A percentile compares a stretch with the other conserved stretches of the same genome.
phyloP scores from a whole-genome alignment of 2,113 vertebrate genomes.

The Taxidea taxus region DNA sequence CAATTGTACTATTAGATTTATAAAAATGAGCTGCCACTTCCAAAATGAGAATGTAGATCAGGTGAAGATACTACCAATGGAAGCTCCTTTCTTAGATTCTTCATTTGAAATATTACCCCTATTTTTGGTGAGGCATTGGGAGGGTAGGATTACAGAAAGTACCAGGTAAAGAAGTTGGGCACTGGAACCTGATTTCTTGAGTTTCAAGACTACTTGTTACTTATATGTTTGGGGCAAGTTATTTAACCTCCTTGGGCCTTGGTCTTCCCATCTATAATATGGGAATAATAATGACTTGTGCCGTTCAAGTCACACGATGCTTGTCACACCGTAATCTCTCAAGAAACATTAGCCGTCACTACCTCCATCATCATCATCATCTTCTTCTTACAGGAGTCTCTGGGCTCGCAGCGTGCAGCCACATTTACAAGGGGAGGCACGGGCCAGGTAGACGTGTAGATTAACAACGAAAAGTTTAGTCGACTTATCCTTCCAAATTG shows the following conservation, averaged over 20 bases:
- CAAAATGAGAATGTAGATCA: not conserved
- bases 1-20: not conserved
- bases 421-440: not conserved
- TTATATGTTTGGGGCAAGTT: not conserved
- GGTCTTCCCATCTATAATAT: not conserved
- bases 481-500: not conserved
- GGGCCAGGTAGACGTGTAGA: not conserved
- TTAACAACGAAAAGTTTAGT: not conserved
- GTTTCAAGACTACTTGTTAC: not conserved
- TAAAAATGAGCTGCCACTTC: not conserved
- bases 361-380: not conserved
- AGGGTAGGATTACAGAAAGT: not conserved
- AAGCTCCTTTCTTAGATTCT: not conserved
- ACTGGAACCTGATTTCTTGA: not conserved
- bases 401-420: not conserved
- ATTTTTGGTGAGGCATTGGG: not conserved
- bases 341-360: not conserved
- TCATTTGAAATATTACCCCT: not conserved
- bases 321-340: not conserved
- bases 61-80: not conserved
- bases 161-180: not conserved
- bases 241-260: not conserved
- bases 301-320: not conserved
- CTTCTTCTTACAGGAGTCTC: not conserved
- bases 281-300: not conserved